A percentile compares a stretch with the other conserved stretches of the same genome.
Evolutionary conservation across 2,797 vertebrate species (phyloP).

Genomic region (Trachops cirrhosus): DNA sequence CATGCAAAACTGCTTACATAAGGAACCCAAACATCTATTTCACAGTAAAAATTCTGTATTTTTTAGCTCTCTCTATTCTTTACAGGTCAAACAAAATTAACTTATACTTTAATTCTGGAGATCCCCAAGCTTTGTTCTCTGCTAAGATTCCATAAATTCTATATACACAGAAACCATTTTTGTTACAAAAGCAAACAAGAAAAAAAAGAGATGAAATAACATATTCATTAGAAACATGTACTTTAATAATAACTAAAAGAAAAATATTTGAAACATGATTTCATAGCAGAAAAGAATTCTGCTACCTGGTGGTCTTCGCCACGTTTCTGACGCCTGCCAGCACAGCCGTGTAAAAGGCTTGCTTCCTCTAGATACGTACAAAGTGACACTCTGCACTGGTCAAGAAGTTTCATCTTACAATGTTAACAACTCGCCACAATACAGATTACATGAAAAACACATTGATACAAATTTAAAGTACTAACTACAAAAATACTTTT

Average conservation of each 20-base stretch:
- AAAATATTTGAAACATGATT: conserved; percentile 33
- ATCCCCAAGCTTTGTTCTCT: background rate
- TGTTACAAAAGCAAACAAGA: conserved; percentile 25
- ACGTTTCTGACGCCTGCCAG: background rate
- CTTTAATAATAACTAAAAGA: conserved; percentile 23
- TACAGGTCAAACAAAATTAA: conserved; percentile 29
- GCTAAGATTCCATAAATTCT: background rate
- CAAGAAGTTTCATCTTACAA: background rate
- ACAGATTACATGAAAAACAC: background rate
- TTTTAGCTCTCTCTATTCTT: background rate
- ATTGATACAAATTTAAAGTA: conserved; percentile 5
- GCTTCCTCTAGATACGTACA: background rate
- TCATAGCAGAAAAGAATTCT: background rate
- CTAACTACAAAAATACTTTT: background rate
- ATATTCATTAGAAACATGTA: background rate
- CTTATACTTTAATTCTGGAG: conserved; percentile 1
- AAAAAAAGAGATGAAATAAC: conserved; percentile 42
- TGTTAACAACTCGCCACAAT: background rate
- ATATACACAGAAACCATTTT: background rate
- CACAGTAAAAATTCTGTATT: background rate
- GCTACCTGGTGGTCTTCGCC: background rate
- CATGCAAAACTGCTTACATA: conserved; percentile 3
- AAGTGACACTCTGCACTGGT: background rate
- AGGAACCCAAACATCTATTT: conserved; percentile 1
- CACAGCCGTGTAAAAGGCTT: background rate